Percentiles rank a stretch among this genome's conserved stretches.
phyloP scores from a whole-genome alignment of 2,888 invertebrate species.

The Campaea margaritaria region DNA sequence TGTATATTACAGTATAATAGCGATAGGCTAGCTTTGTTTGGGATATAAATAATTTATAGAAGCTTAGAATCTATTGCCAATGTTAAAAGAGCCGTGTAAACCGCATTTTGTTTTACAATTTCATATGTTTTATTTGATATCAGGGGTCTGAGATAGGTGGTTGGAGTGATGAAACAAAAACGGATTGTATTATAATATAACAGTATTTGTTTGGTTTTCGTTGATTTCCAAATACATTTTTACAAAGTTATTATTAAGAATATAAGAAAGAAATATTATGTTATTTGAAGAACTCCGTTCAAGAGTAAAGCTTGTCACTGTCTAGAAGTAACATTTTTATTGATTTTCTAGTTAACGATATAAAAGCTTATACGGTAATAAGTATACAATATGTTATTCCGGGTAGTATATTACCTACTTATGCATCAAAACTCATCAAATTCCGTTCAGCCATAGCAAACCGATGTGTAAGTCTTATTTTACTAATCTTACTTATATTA shows the following conservation, averaged over 20 bases:
- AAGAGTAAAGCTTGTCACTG: too few relatives aligned
- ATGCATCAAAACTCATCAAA: too few relatives aligned
- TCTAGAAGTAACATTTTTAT: too few relatives aligned
- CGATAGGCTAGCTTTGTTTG: constrained; percentile 50
- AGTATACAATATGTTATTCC: too few relatives aligned
- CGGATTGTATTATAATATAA: constrained; percentile 21
- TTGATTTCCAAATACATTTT: neutral
- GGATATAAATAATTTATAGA: constrained; percentile 48
- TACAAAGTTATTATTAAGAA: neutral
- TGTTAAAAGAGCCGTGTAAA: constrained; percentile 21
- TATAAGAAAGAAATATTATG: too few relatives aligned
- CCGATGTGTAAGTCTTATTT: too few relatives aligned
- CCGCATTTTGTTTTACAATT: neutral
- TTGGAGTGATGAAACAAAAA: constrained; percentile 24
- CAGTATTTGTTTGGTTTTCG: constrained; percentile 15
- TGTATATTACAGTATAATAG: constrained; percentile 51
- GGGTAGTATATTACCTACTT: too few relatives aligned
- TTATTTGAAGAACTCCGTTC: too few relatives aligned
- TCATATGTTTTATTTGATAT: neutral
- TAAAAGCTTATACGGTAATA: too few relatives aligned
- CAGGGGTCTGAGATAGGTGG: constrained; percentile 17
- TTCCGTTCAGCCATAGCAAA: too few relatives aligned
- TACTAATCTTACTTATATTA: too few relatives aligned
- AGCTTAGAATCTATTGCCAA: constrained; percentile 35
- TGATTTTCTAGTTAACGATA: too few relatives aligned